Evolutionary conservation across 1,140 invertebrate genomes (phyloP).

Genomic region (Diorhabda sublineata): DNA sequence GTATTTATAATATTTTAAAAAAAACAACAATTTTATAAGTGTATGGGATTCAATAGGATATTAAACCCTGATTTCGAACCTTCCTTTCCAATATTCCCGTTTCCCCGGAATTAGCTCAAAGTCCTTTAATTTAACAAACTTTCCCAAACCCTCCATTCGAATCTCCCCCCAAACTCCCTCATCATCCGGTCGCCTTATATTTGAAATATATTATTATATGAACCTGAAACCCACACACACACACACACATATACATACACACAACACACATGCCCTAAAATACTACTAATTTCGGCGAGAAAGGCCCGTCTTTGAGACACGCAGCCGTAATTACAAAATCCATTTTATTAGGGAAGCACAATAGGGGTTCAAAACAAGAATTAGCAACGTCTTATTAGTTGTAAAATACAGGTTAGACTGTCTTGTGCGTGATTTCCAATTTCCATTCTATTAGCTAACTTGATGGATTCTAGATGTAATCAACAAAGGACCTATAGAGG

Average conservation of each 20-base stretch:
- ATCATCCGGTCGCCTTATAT: neutral
- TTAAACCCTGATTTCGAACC: no score
- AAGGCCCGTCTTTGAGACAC: slow-evolving; percentile 22
- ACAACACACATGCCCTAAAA: slow-evolving; percentile 2
- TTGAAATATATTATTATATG: neutral
- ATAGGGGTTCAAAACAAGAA: slow-evolving; percentile 37
- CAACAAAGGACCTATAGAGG: slow-evolving; percentile 24
- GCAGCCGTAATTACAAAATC: slow-evolving; percentile 32
- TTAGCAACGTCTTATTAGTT: slow-evolving; percentile 42
- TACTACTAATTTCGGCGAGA: slow-evolving; percentile 15
- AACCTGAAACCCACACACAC: slow-evolving; percentile 1
- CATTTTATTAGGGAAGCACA: slow-evolving; percentile 31
- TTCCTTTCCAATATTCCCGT: no score
- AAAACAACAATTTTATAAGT: no score
- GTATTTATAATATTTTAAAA: no score
- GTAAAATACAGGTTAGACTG: slow-evolving; percentile 40
- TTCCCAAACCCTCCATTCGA: neutral
- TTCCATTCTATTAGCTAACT: slow-evolving; percentile 45
- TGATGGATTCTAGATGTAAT: slow-evolving; percentile 41
- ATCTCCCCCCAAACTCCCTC: neutral
- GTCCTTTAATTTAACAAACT: neutral
- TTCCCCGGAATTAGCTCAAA: no score
- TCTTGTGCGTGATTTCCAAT: slow-evolving; percentile 44
- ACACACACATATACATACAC: slow-evolving; percentile 4
- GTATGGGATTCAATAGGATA: no score